phyloP scores from a whole-genome alignment of 2,113 vertebrate species.

The Rhabdornis inornatus region DNA sequence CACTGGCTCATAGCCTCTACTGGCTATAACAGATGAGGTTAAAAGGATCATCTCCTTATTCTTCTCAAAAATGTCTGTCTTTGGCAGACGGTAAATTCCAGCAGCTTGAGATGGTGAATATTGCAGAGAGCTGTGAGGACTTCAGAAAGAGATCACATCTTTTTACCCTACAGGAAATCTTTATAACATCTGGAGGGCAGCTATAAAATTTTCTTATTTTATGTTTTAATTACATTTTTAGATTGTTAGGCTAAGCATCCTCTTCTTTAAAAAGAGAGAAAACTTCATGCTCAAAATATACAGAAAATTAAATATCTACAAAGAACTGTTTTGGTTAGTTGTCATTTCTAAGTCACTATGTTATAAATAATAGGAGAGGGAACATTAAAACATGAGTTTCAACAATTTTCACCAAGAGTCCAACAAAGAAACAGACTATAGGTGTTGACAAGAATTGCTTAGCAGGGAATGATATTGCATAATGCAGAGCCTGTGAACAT shows the following conservation, averaged over 20 bases:
- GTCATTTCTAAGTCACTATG: neutral
- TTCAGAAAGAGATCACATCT: neutral
- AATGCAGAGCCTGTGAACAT: conserved; percentile 50
- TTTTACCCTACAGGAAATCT: conserved; percentile 41
- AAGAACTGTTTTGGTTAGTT: conserved; percentile 33
- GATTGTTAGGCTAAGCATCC: conserved; percentile 26
- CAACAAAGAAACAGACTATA: conserved; percentile 46
- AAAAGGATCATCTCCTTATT: neutral
- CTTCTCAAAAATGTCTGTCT: neutral
- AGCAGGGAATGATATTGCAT: conserved; percentile 21
- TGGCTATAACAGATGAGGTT: neutral
- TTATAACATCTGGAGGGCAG: conserved; percentile 67
- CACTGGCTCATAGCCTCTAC: neutral
- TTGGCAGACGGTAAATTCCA: neutral
- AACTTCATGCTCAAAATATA: conserved; percentile 21
- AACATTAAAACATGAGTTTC: conserved; percentile 30
- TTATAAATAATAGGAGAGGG: conserved; percentile 45
- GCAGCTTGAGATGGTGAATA: neutral
- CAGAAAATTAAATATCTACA: neutral
- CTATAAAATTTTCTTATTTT: conserved; percentile 49
- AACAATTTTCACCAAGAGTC: conserved; percentile 35
- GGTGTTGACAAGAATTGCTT: conserved; percentile 51
- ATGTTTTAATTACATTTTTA: conserved; percentile 44
- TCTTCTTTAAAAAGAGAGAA: conserved; percentile 19
- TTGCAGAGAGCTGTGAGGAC: neutral